Evolutionary conservation across 1,140 invertebrate genomes (phyloP).

Genomic region (Augochlora pura): DNA sequence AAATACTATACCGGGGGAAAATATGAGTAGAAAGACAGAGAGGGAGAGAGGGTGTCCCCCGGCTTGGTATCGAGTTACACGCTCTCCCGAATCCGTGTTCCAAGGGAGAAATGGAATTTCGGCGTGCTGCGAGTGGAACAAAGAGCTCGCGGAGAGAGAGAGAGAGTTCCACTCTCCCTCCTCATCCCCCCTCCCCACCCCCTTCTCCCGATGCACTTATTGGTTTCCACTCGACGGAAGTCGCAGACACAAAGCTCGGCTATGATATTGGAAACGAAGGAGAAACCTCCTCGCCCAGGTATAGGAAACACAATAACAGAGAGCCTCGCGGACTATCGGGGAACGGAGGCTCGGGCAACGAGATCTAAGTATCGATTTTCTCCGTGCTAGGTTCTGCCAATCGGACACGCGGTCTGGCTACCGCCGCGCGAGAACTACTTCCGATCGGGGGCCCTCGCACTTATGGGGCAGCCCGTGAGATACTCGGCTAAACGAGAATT

Average conservation of each 20-base stretch:
- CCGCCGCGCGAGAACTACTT: background rate
- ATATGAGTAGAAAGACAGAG: background rate
- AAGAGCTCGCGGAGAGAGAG: conserved; percentile 13
- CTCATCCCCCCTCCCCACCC: too few relatives aligned
- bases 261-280: conserved; percentile 22
- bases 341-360: conserved; percentile 7
- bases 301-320: conserved; percentile 36
- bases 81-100: conserved; percentile 6
- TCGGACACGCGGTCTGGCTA: background rate
- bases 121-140: background rate
- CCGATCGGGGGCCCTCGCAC: background rate
- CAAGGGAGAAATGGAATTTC: conserved; percentile 21
- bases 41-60: background rate
- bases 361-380: conserved; percentile 49
- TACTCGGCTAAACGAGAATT: too few relatives aligned
- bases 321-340: background rate
- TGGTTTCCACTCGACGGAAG: conserved; percentile 22
- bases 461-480: too few relatives aligned
- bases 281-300: conserved; percentile 30
- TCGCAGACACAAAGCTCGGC: conserved; percentile 5
- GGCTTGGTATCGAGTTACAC: conserved; percentile 15
- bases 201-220: conserved; percentile 31
- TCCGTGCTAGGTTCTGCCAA: conserved; percentile 2
- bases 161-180: background rate
- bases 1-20: background rate